Evolutionary conservation across 2,797 vertebrate genomes (phyloP).

Genomic region (Sebastes vulpes): DNA sequence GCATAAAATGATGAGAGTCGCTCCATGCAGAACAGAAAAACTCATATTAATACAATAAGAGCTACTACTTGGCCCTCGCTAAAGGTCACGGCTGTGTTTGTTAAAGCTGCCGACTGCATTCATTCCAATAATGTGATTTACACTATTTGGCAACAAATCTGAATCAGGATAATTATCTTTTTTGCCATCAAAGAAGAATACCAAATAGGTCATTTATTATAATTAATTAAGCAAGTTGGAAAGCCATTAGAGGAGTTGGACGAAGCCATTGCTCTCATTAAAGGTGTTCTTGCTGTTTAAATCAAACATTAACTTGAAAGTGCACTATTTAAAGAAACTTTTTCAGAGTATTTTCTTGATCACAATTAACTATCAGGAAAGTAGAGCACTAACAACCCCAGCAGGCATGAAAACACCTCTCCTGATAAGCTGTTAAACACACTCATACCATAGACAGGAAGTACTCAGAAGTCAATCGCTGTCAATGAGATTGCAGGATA

Average conservation of each 20-base stretch:
- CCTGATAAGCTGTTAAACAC: conserved; percentile 36
- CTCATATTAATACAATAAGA: conserved; percentile 59
- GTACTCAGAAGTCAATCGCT: conserved; percentile 67
- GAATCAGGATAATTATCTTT: conserved; percentile 40
- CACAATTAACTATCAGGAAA: conserved; percentile 21
- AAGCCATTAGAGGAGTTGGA: conserved; percentile 30
- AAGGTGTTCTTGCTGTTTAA: conserved; percentile 25
- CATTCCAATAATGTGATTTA: conserved; percentile 49
- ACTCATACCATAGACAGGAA: conserved; percentile 60
- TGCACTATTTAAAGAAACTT: conserved; percentile 29
- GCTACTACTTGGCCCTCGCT: conserved; percentile 27
- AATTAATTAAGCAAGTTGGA: conserved; percentile 51
- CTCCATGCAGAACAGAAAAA: conserved; percentile 72
- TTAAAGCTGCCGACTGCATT: conserved; percentile 34
- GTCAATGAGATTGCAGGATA: conserved; percentile 76
- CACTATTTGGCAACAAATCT: conserved; percentile 31
- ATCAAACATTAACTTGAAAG: conserved; percentile 9
- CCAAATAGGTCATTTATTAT: conserved; percentile 58
- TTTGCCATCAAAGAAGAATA: conserved; percentile 41
- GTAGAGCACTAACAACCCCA: conserved; percentile 2
- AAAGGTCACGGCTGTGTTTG: conserved; percentile 56
- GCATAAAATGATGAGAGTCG: conserved; percentile 82
- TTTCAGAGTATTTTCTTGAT: neutral
- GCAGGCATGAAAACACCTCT: conserved; percentile 16
- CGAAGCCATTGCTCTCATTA: conserved; percentile 33